Percentiles rank a stretch among this genome's conserved stretches.
Evolutionary conservation across 2,888 invertebrate species (phyloP).

Genomic region (Geotrupes spiniger): DNA sequence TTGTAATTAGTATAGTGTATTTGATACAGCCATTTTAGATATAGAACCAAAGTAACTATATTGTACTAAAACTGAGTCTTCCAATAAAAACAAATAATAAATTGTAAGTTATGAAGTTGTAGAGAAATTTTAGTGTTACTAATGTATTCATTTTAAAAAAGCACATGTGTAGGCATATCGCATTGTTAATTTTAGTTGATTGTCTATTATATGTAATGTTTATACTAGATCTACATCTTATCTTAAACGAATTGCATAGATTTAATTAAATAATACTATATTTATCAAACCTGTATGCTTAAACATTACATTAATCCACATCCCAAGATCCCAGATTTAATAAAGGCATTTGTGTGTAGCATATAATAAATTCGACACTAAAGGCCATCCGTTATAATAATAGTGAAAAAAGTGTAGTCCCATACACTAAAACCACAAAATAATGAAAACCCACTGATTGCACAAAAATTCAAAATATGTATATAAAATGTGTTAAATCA

Average conservation of each 20-base stretch:
- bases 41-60: slow-evolving; percentile 32
- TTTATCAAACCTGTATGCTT: slow-evolving; percentile 28
- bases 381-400: too few species aligned
- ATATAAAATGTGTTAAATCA: too few species aligned
- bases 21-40: slow-evolving; percentile 40
- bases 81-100: slow-evolving; percentile 54
- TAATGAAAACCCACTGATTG: too few species aligned
- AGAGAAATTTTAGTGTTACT: slow-evolving; percentile 31
- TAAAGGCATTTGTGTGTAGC: too few species aligned
- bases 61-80: slow-evolving; percentile 51
- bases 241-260: slow-evolving; percentile 48
- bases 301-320: too few species aligned
- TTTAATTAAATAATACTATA: slow-evolving; percentile 45
- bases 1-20: slow-evolving; percentile 39
- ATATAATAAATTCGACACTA: too few species aligned
- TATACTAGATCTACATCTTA: slow-evolving; percentile 45
- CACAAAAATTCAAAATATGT: too few species aligned
- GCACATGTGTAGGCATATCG: slow-evolving; percentile 15
- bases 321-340: too few species aligned
- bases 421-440: too few species aligned
- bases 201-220: slow-evolving; percentile 48
- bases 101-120: slow-evolving; percentile 45
- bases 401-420: too few species aligned
- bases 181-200: slow-evolving; percentile 48
- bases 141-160: slow-evolving; percentile 29